phyloP scores from a whole-genome alignment of 2,113 vertebrate species.

The Rafetus swinhoei region DNA sequence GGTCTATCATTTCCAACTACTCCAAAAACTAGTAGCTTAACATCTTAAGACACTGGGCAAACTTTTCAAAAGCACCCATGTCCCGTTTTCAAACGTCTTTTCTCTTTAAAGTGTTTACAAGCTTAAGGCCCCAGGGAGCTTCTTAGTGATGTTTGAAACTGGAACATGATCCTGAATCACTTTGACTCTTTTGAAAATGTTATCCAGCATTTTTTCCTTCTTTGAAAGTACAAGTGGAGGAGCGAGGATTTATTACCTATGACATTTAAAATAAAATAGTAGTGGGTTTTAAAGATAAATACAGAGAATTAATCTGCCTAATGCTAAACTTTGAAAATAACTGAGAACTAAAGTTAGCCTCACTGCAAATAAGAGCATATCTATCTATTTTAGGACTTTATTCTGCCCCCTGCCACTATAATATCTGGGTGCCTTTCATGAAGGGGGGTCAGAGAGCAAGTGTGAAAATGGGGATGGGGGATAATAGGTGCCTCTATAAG shows the following conservation, averaged over 20 bases:
- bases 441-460: background rate
- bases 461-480: background rate
- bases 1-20: background rate
- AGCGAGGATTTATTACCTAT: background rate
- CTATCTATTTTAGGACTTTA: background rate
- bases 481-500: background rate
- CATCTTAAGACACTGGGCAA: background rate
- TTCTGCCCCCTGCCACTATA: background rate
- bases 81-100: background rate
- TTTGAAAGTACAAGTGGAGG: background rate
- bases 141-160: background rate
- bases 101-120: background rate
- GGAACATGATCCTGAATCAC: background rate
- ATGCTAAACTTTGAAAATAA: background rate
- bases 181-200: background rate
- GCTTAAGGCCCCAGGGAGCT: background rate
- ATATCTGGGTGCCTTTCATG: background rate
- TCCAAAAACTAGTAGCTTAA: background rate
- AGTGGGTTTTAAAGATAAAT: background rate
- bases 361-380: constrained; percentile 2
- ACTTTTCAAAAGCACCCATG: background rate
- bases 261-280: background rate
- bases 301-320: background rate
- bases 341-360: fast-evolving
- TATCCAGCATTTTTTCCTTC: background rate